phyloP scores from a whole-genome alignment of 1,140 invertebrate species.

The Seison nebaliae region DNA sequence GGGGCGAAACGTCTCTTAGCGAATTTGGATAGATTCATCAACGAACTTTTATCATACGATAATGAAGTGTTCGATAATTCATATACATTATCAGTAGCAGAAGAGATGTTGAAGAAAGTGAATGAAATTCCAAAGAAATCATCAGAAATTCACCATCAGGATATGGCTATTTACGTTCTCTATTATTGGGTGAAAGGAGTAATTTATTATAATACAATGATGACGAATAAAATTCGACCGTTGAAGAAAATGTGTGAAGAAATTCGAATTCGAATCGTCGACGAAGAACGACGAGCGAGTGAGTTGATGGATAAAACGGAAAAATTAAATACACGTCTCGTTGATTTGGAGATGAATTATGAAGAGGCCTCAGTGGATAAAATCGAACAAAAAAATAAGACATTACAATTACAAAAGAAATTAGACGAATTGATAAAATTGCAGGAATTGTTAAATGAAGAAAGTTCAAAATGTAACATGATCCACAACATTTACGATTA shows the following conservation, averaged over 20 bases:
- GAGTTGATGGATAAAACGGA: slow-evolving; percentile 22
- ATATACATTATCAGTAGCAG: slow-evolving; percentile 22
- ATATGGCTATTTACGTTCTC: slow-evolving; percentile 4
- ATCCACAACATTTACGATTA: too few relatives aligned
- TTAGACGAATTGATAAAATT: too few relatives aligned
- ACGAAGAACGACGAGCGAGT: slow-evolving; percentile 25
- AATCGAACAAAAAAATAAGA: slow-evolving; percentile 27
- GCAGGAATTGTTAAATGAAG: too few relatives aligned
- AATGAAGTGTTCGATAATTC: slow-evolving; percentile 23
- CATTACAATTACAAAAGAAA: slow-evolving; percentile 23
- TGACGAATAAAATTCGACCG: slow-evolving; percentile 26
- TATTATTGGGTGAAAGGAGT: slow-evolving; percentile 23
- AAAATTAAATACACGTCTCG: slow-evolving; percentile 20
- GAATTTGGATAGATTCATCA: slow-evolving; percentile 26
- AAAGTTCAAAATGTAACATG: too few relatives aligned
- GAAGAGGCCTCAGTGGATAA: slow-evolving; percentile 28
- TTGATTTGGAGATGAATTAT: slow-evolving; percentile 23
- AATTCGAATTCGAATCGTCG: slow-evolving; percentile 22
- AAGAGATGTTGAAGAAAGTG: slow-evolving; percentile 24
- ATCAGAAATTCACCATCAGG: neutral
- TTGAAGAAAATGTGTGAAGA: slow-evolving; percentile 25
- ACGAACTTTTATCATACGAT: slow-evolving; percentile 27
- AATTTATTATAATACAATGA: slow-evolving; percentile 22
- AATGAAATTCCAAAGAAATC: slow-evolving; percentile 2
- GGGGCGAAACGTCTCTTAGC: slow-evolving; percentile 28